Conservation (phyloP, 2,797 vertebrate genomes). For the Phoeniculus purpureus region DNA sequence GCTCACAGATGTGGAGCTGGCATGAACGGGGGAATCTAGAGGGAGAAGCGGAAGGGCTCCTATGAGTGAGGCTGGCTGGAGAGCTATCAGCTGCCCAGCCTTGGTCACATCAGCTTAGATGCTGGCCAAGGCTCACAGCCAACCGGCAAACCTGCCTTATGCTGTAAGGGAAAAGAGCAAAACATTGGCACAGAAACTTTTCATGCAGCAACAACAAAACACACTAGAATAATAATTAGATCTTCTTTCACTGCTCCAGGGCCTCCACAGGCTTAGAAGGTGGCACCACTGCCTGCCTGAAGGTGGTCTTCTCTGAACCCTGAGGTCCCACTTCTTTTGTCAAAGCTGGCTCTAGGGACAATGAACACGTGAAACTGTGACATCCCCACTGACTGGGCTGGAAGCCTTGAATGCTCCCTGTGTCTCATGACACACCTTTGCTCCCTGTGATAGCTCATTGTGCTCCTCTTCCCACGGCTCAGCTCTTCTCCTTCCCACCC, state of each 20-base stretch:
- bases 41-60: neutral
- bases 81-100: neutral
- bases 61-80: fast-evolving
- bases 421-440: neutral
- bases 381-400: neutral
- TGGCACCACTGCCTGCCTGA: neutral
- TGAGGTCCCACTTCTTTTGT: neutral
- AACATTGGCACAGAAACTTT: neutral
- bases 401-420: neutral
- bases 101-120: neutral
- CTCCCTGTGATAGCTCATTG: neutral
- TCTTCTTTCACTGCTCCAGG: neutral
- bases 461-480: neutral
- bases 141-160: neutral
- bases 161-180: neutral
- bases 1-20: constrained; percentile 76
- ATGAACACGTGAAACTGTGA: neutral
- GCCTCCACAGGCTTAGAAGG: neutral
- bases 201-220: neutral
- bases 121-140: neutral
- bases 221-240: neutral
- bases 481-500: neutral
- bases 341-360: neutral
- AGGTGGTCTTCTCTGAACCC: neutral
- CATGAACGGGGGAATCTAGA: constrained; percentile 78